phyloP scores from a whole-genome alignment of 2,113 vertebrate species.

The Ailurus styani region DNA sequence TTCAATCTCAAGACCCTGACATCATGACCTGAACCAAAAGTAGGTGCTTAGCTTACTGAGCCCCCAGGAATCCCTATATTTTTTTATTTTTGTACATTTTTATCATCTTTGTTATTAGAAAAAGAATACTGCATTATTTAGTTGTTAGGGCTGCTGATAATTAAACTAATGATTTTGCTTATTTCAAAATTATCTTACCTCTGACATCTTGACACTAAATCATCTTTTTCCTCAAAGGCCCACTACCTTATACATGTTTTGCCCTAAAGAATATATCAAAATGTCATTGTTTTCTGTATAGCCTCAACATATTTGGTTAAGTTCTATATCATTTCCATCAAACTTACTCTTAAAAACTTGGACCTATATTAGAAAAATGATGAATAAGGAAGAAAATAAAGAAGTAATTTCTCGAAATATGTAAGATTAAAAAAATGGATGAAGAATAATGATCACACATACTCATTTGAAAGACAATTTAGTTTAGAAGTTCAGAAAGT shows the following conservation, averaged over 20 bases:
- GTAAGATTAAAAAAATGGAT: not conserved
- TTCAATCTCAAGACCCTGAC: not conserved
- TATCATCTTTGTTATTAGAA: not conserved
- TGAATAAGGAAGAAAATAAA: not conserved
- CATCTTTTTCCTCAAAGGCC: not conserved
- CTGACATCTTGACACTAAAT: not conserved
- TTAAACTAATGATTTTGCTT: not conserved
- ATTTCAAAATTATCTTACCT: not conserved
- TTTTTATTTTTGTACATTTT: not conserved
- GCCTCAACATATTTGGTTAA: not conserved
- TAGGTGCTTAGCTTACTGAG: not conserved
- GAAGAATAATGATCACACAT: not conserved
- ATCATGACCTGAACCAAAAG: not conserved
- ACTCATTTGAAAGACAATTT: not conserved
- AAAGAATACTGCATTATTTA: not conserved
- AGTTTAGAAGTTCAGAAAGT: not conserved
- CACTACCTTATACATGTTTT: not conserved
- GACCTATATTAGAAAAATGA: not conserved
- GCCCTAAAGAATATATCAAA: not conserved
- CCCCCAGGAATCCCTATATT: not conserved
- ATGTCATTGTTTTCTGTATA: slow-evolving; percentile 21
- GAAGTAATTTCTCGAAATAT: not conserved
- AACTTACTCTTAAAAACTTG: not conserved
- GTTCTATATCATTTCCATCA: not conserved
- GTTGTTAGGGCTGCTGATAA: not conserved